Evolutionary conservation across 2,888 invertebrate genomes (phyloP), one percentile per base, ranked within the genome.

Genomic region (Dasysyrphus tricinctus): DNA sequence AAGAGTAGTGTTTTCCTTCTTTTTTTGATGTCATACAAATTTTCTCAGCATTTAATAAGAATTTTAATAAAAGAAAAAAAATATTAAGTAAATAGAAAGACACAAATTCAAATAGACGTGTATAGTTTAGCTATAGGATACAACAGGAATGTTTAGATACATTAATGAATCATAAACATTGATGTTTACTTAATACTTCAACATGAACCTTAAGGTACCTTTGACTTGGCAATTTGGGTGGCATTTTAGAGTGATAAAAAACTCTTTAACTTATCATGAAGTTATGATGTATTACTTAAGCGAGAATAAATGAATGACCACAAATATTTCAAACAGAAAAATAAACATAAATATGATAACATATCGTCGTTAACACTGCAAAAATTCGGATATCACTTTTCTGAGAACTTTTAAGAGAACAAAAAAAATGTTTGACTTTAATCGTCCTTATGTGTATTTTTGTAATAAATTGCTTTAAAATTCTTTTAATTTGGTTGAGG

Each of bases 101-200:
- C 3, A 12, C 6, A 29, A 51, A 24, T 51, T 44, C 8, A 44
- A 32, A 32, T 4, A 32, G 7, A 4, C 32, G n/a, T n/a, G n/a
- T n/a, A n/a, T 12, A 3, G 12, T 42, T 1, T 42, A 14, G 42
- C 5, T 42, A 24, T 24, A n/a, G 5, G 7, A 16, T 8, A 16
- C 47, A 44, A 32, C 32, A 3, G 6, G 32, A 6, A 32, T 32
- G 32, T 32, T 3, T 32, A 32, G 16, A 0, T 47, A 47, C 3
- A 47, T 16, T 47, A 47, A 16, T 16, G 16, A 47, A 47, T n/a
- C 44, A 56, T 29, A 54, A 56, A 56, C 5, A 56, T 57, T 57
- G 3, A 9, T 57, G 34, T 57, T 57, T 57, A 34, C 32, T 57
- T 34, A 34, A 8, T 34, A 34, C 56, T 57, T 34, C 2, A 16